These are phyloP conservation scores for Phalacrocorax carbo DNA, from an alignment of 2,113 vertebrate species.

Conservation along the genomic window DNA sequence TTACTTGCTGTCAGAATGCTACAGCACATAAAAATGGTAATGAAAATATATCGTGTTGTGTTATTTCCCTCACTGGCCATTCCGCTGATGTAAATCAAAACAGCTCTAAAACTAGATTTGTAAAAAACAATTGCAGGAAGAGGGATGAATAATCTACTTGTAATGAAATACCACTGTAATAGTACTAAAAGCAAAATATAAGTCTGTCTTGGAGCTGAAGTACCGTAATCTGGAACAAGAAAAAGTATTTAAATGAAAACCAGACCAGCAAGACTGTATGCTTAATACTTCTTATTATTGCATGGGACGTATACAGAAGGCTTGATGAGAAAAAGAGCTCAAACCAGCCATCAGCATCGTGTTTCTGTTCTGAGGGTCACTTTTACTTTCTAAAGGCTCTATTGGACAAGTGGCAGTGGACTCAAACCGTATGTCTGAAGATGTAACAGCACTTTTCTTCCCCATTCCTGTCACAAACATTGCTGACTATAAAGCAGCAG, in stretches of 20 bases:
- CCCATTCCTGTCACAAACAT: accelerated
- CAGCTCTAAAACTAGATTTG: not conserved
- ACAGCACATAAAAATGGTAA: slow-evolving; percentile 17
- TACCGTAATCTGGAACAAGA: not conserved
- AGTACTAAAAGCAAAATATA: not conserved
- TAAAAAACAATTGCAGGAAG: slow-evolving; percentile 16
- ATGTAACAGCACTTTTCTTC: not conserved
- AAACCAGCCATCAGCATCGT: not conserved
- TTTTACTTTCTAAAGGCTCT: not conserved
- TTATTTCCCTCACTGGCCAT: slow-evolving; percentile 33
- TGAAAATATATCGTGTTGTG: slow-evolving; percentile 55
- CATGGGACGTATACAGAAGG: not conserved
- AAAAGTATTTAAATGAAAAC: not conserved
- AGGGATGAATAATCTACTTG: slow-evolving; percentile 1
- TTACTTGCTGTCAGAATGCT: slow-evolving; percentile 55
- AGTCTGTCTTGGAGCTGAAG: not conserved
- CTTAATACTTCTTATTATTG: not conserved
- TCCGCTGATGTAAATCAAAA: slow-evolving; percentile 23
- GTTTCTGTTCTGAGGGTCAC: not conserved
- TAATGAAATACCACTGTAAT: slow-evolving; percentile 9
- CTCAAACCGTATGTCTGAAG: not conserved
- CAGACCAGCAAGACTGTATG: not conserved
- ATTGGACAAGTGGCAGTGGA: not conserved
- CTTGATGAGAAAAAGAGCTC: not conserved
- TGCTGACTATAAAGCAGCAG: not conserved